Conservation (phyloP, 1,140 invertebrate genomes). For the Panagrolaimus sp. region DNA sequence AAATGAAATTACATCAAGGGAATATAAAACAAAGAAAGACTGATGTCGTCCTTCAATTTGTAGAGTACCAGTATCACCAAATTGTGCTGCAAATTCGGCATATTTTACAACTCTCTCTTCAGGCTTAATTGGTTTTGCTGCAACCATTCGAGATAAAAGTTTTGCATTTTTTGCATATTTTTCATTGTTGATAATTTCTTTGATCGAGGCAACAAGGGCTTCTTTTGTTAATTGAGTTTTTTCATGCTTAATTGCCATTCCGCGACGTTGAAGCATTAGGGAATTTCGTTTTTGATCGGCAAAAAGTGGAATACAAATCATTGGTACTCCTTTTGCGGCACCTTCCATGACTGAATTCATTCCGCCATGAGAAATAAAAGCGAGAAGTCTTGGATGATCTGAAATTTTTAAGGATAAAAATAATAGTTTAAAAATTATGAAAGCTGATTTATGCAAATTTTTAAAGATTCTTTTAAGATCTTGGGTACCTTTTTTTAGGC, state of each 20-base stretch:
- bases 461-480: no score
- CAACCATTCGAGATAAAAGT: conserved; percentile 23
- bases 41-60: conserved; percentile 21
- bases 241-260: background rate
- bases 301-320: conserved; percentile 32
- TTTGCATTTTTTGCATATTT: conserved; percentile 22
- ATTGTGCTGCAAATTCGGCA: conserved; percentile 27
- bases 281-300: conserved; percentile 27
- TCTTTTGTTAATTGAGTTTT: conserved; percentile 13
- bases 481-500: no score
- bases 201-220: conserved; percentile 5
- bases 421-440: no score
- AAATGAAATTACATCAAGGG: conserved; percentile 18
- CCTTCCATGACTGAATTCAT: conserved; percentile 26
- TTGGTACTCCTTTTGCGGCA: conserved; percentile 24
- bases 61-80: conserved; percentile 16
- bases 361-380: conserved; percentile 36
- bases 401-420: no score
- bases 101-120: conserved; percentile 20
- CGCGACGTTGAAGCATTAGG: conserved; percentile 13
- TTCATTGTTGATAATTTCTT: conserved; percentile 24
- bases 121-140: conserved; percentile 19
- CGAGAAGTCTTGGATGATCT: conserved; percentile 13
- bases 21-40: conserved; percentile 21
- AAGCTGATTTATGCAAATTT: no score